Evolutionary conservation across 2,888 invertebrate species (phyloP).

Genomic region (Aspidiotus destructor): DNA sequence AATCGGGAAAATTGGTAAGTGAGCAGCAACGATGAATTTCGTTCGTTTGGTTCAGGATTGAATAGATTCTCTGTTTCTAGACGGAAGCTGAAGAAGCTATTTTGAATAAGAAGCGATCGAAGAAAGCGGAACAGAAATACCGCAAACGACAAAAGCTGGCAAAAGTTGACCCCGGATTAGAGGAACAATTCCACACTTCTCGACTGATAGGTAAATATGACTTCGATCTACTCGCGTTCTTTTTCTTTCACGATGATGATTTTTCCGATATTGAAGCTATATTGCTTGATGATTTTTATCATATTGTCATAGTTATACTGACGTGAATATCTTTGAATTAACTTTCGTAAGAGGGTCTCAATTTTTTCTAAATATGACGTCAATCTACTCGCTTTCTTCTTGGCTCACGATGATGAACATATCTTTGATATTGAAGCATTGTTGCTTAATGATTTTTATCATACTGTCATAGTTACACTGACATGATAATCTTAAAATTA

Average conservation of each 20-base stretch:
- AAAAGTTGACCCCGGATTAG: conserved; percentile 85
- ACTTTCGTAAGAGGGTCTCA: no score
- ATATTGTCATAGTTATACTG: conserved; percentile 86
- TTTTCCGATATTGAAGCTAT: conserved; percentile 30
- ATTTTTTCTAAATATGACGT: no score
- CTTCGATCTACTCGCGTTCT: neutral
- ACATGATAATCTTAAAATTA: conserved; percentile 40
- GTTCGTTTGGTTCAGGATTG: no score
- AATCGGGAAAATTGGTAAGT: conserved; percentile 81
- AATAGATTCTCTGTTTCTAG: conserved; percentile 44
- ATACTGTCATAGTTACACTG: conserved; percentile 95
- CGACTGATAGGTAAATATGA: conserved; percentile 69
- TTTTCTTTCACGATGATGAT: conserved; percentile 4
- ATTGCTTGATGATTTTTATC: conserved; percentile 18
- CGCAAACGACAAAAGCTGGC: conserved; percentile 81
- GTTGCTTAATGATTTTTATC: conserved; percentile 41
- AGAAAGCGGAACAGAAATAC: conserved; percentile 87
- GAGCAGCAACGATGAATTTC: neutral
- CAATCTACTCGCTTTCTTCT: no score
- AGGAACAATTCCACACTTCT: conserved; percentile 95
- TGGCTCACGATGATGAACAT: no score
- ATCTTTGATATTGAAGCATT: no score
- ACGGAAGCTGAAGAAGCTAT: conserved; percentile 90
- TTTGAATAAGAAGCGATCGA: conserved; percentile 86
- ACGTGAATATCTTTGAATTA: conserved; percentile 40